These are phyloP conservation scores for Lordiphosa andalusiaca DNA, from an alignment of 2,888 invertebrate species.

Conservation along the genomic window DNA sequence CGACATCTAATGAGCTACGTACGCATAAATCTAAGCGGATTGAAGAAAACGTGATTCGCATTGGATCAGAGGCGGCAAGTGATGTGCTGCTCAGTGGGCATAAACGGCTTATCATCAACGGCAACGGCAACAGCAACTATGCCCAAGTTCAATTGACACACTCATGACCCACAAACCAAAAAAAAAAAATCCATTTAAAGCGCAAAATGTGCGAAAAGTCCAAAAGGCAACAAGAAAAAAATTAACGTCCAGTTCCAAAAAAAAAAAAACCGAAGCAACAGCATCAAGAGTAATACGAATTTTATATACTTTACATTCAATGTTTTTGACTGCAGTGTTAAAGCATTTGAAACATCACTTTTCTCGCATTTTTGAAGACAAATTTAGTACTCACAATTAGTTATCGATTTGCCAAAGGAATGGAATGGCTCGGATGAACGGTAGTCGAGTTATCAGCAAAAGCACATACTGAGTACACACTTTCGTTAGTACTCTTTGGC, in stretches of 20 bases:
- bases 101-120: constrained; percentile 56
- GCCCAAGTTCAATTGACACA: constrained; percentile 44
- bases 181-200: constrained; percentile 9
- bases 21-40: constrained; percentile 35
- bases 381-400: too few relatives aligned
- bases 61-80: constrained; percentile 1
- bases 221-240: constrained; percentile 37
- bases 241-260: constrained; percentile 34
- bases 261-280: constrained; percentile 1
- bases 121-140: constrained; percentile 11
- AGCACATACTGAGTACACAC: too few relatives aligned
- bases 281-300: constrained; percentile 4
- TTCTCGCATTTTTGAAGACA: too few relatives aligned
- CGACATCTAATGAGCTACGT: constrained; percentile 45
- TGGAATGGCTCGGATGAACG: too few relatives aligned
- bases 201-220: constrained; percentile 44
- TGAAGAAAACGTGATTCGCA: constrained; percentile 17
- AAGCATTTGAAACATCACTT: too few relatives aligned
- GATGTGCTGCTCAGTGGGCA: constrained; percentile 6
- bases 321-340: too few relatives aligned
- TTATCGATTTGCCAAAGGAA: too few relatives aligned
- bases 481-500: too few relatives aligned
- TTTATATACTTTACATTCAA: too few relatives aligned
- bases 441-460: too few relatives aligned
- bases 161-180: constrained; percentile 38